phyloP scores from a whole-genome alignment of 2,113 vertebrate species.

The Brachyhypopomus occidentalis region DNA sequence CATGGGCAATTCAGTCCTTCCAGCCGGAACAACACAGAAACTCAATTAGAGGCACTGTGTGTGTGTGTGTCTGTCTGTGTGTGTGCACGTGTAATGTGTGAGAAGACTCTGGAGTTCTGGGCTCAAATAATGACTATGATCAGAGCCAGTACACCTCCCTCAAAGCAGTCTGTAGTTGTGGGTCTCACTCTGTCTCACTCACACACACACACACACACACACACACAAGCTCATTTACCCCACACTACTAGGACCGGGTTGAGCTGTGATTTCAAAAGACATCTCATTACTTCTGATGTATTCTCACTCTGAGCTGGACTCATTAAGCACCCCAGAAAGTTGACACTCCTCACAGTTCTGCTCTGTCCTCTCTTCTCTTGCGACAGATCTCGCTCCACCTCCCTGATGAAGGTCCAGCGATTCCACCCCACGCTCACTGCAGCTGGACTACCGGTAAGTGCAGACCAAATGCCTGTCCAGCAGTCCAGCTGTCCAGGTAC shows the following conservation, averaged over 20 bases:
- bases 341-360: constrained; percentile 1
- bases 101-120: constrained; percentile 17
- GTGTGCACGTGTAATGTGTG: constrained; percentile 15
- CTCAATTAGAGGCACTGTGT: constrained; percentile 51
- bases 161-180: constrained; percentile 5
- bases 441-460: not conserved
- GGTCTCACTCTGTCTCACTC: not conserved
- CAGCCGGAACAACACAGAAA: constrained; percentile 43
- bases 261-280: constrained; percentile 45
- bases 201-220: constrained; percentile 7
- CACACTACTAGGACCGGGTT: constrained; percentile 25
- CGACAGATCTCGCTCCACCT: not conserved
- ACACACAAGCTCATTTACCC: constrained; percentile 20
- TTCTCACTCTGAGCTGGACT: constrained; percentile 28
- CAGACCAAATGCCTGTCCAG: not conserved
- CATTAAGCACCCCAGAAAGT: constrained; percentile 26
- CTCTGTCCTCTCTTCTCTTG: constrained; percentile 12
- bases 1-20: constrained; percentile 13
- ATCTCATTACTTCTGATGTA: constrained; percentile 47
- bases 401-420: not conserved
- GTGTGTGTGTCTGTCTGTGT: constrained; percentile 32
- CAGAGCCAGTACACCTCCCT: constrained; percentile 34
- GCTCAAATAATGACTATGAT: constrained; percentile 44
- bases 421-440: not conserved
- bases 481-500: not conserved